These are phyloP conservation scores for Cirrhinus mrigala DNA, from an alignment of 2,797 vertebrate species.

Conservation along the genomic window DNA sequence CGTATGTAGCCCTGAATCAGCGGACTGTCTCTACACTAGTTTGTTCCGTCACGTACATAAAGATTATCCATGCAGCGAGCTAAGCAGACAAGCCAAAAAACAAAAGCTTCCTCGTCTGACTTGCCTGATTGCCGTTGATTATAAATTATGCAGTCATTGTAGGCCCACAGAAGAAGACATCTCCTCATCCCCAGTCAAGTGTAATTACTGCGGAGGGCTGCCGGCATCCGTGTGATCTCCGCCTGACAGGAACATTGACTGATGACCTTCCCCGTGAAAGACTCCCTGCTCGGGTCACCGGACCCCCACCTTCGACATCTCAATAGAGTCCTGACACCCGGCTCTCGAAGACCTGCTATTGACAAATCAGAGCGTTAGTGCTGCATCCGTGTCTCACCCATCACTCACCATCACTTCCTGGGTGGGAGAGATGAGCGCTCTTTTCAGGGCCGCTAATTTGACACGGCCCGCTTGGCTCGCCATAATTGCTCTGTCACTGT, in stretches of 20 bases:
- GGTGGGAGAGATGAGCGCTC: constrained; percentile 94
- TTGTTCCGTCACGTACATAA: constrained; percentile 21
- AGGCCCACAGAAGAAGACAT: constrained; percentile 99
- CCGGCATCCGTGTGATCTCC: constrained; percentile 88
- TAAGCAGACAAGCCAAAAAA: constrained; percentile 63
- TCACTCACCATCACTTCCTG: constrained; percentile 94
- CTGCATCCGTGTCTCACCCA: constrained; percentile 85
- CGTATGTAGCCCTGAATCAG: constrained; percentile 31
- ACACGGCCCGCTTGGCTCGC: constrained; percentile 99
- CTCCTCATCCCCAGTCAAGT: constrained; percentile 95
- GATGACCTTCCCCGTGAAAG: constrained; percentile 93
- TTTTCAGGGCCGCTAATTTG: constrained; percentile 94
- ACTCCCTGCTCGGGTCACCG: constrained; percentile 87
- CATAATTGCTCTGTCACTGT: constrained; percentile 99
- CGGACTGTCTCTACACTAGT: background rate
- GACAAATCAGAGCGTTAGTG: constrained; percentile 91
- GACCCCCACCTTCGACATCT: constrained; percentile 76
- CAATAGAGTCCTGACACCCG: constrained; percentile 88
- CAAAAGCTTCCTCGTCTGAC: constrained; percentile 76
- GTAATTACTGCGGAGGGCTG: constrained; percentile 95
- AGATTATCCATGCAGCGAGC: constrained; percentile 37
- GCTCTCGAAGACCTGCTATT: constrained; percentile 88
- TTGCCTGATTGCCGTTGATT: constrained; percentile 92
- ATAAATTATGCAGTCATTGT: constrained; percentile 98
- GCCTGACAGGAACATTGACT: constrained; percentile 94